Evolutionary conservation across 2,113 vertebrate genomes (phyloP), one percentile per base, ranked within the genome.

Genomic region (Stigmatopora argus): DNA sequence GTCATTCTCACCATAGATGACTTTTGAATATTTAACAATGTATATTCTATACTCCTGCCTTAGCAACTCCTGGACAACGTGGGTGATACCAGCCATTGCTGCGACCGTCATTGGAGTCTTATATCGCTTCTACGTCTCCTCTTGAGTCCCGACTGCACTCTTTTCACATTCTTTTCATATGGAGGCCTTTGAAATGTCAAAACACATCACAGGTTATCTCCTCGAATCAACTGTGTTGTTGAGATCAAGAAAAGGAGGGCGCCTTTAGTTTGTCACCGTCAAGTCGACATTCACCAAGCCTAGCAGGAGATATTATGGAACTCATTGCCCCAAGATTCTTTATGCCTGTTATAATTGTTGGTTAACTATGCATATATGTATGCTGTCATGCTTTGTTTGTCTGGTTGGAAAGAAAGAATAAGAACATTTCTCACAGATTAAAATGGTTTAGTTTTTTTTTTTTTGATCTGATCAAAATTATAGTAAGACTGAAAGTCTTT

Each of bases 71-170:
- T 98, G 95, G 96, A 85, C 88, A 0, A 91, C 86, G 0, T 98
- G 94, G 96, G 73, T 98, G 65, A 91, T 98, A 75, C 94, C 94
- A 59, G 83, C 93, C 17, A 0, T 95, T 0, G 91, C 89, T 12
- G 94, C 91, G 0, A 53, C 83, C 52, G 78, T 92, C 49, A 23
- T 95, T 67, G 95, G 92, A 21, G 62, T 96, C 61, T 85, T 96
- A 88, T 98, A 96, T 81, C 95, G 95, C 51, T 95, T 90, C 78
- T 98, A 93, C 77, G 41, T 85, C 38, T 94, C 90, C 0, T 89
- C 89, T 45, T 92, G 87, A 92, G 77, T 69, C 34, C 59, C n/a
- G 46, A 13, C 8, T 2, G 71, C 67, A 31, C 34, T 31, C 15
- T 60, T 72, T 55, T 64, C 15, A 48, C 34, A 65, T 65, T 77